Conservation (phyloP, 2,113 vertebrate genomes). For the Aramus guarauna region DNA sequence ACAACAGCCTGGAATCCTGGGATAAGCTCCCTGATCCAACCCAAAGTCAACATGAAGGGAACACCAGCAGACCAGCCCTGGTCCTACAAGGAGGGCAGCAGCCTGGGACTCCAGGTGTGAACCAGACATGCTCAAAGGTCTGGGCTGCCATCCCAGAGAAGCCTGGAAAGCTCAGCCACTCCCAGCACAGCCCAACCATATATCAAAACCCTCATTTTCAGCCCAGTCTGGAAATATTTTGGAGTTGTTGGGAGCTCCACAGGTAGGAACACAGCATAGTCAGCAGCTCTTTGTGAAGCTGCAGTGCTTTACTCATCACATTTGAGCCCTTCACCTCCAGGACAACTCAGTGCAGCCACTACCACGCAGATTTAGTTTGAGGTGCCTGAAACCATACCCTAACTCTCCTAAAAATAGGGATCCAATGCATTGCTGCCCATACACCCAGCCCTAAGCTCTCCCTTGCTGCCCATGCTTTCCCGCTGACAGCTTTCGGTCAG, state of each 20-base stretch:
- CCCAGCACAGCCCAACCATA: neutral
- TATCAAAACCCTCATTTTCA: neutral
- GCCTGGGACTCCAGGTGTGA: neutral
- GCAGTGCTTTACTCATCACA: neutral
- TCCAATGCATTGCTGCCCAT: neutral
- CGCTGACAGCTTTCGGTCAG: slow-evolving; percentile 69
- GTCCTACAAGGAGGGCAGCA: neutral
- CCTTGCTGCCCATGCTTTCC: slow-evolving; percentile 16
- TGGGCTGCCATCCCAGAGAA: neutral
- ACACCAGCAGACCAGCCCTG: neutral
- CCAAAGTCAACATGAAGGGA: neutral
- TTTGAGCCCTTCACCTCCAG: neutral
- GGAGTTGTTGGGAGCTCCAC: neutral
- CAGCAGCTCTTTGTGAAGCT: neutral
- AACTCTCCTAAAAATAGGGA: accelerated
- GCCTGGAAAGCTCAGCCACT: neutral
- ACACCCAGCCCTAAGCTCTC: neutral
- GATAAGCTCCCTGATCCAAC: neutral
- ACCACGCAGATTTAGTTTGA: accelerated
- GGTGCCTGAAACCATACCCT: neutral
- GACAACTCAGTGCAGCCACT: neutral
- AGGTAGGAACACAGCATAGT: accelerated
- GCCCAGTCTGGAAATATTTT: neutral
- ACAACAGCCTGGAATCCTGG: accelerated
- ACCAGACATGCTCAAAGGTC: neutral